Evolutionary conservation across 2,797 vertebrate species (phyloP), one percentile per base, ranked within the genome.

Genomic region (Craterocephalus amniculus): DNA sequence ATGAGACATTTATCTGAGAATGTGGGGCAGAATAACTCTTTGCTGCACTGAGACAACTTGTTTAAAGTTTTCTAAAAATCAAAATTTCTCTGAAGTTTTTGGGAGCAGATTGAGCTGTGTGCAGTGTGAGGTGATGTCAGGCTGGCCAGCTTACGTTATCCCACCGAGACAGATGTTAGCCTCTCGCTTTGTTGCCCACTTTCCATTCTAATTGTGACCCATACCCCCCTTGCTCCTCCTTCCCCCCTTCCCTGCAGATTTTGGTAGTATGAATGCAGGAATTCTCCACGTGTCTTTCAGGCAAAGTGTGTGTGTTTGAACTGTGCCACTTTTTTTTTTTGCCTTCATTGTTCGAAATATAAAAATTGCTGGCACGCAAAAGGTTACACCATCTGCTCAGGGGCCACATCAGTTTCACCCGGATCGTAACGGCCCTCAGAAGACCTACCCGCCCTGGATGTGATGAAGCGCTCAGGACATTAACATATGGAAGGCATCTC

Each of bases 171-270:
- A 67, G 51, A 78, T 64, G 60, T 74, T 35, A 36, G 56, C 64
- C 57, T 66, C 40, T 68, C 18, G 18, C 60, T 64, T 76, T 72
- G 63, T 48, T 61, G 59, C 69, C 11, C 40, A 52, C 34, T 70
- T 45, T 51, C 58, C 34, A 13, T 16, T 20, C 18, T 56, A 29
- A 35, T 31, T 20, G 14, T 43, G 36, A 61, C 58, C 62, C 62
- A 0, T 2, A 1, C 64, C 26, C 3, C 7, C 31, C n/a, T n/a
- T n/a, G n/a, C 6, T 14, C 18, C n/a, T 0, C 1, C 12, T 8
- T n/a, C n/a, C n/a, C n/a, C n/a, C 7, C 38, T 29, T 26, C 58
- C 4, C 58, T 7, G 4, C 27, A 20, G 6, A 10, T 45, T 72
- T 52, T 70, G 48, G 55, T 55, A 22, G 24, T 6, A 2, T 40